These are phyloP conservation scores for Apaloderma vittatum DNA, from an alignment of 2,113 vertebrate species.

Conservation along the genomic window DNA sequence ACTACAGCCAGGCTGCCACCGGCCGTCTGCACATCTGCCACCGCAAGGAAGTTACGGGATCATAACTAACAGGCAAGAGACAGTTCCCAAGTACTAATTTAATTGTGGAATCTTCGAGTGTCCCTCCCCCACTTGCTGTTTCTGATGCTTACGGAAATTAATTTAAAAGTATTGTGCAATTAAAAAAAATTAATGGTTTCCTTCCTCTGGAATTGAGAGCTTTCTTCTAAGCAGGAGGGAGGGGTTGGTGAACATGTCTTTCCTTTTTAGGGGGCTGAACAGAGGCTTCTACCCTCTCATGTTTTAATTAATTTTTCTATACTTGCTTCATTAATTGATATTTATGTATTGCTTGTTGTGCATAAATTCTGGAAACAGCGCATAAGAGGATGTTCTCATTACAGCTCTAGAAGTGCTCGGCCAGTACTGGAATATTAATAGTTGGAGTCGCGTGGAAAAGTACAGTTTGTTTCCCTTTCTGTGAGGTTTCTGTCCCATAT, in stretches of 20 bases:
- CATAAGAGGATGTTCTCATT: conserved; percentile 64
- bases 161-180: conserved; percentile 55
- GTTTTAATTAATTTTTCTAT: conserved; percentile 74
- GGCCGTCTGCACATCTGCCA: background rate
- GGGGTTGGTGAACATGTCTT: background rate
- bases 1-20: background rate
- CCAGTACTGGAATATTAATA: conserved; percentile 65
- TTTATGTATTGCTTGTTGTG: conserved; percentile 73
- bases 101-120: conserved; percentile 11
- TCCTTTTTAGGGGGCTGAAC: conserved; percentile 33
- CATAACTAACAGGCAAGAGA: background rate
- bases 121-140: background rate
- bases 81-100: background rate
- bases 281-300: conserved; percentile 53
- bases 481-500: background rate
- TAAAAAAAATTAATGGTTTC: conserved; percentile 56
- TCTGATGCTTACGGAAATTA: conserved; percentile 42
- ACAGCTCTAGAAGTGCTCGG: conserved; percentile 55
- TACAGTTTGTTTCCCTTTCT: conserved; percentile 18
- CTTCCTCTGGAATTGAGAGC: conserved; percentile 41
- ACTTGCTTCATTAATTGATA: conserved; percentile 76
- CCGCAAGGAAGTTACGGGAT: background rate
- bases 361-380: conserved; percentile 66
- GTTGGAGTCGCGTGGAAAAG: background rate
- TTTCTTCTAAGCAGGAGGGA: conserved; percentile 38